A percentile compares a stretch with the other conserved stretches of the same genome.
phyloP scores from a whole-genome alignment of 2,113 vertebrate species.

The Poicephalus meyeri region DNA sequence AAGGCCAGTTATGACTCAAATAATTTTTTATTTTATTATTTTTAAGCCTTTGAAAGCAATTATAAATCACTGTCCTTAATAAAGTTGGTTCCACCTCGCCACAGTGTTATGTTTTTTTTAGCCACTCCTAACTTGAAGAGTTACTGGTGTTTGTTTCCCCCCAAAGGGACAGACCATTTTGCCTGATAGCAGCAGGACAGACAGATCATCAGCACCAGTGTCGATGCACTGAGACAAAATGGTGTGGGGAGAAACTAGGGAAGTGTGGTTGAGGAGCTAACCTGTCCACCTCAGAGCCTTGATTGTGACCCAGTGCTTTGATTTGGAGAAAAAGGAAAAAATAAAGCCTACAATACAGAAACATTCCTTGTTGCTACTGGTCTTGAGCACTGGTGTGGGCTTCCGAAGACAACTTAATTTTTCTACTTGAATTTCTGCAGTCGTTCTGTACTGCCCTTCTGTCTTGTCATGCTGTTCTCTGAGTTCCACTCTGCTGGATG shows the following conservation, averaged over 20 bases:
- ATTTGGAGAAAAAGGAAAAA: background rate
- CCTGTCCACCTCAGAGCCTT: background rate
- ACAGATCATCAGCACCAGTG: background rate
- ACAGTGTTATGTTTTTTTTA: constrained; percentile 52
- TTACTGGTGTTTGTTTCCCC: background rate
- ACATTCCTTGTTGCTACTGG: constrained; percentile 16
- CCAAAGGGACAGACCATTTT: background rate
- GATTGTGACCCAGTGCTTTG: background rate
- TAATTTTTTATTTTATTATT: constrained; percentile 11
- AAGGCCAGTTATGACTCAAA: constrained; percentile 55
- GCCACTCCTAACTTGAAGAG: background rate
- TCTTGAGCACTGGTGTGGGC: background rate
- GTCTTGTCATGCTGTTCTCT: background rate
- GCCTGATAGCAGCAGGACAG: background rate
- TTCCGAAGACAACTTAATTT: constrained; percentile 21
- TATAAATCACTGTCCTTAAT: constrained; percentile 73
- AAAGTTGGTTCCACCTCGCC: constrained; percentile 71
- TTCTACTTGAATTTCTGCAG: constrained; percentile 54
- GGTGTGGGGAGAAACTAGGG: background rate
- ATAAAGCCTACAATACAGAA: background rate
- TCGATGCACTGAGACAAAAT: background rate
- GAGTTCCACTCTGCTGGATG: background rate
- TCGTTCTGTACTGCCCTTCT: constrained; percentile 36
- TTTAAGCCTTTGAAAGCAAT: constrained; percentile 45
- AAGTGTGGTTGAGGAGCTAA: background rate